Conservation (phyloP, 2,113 vertebrate species). For the Chloropsis hardwickii region DNA sequence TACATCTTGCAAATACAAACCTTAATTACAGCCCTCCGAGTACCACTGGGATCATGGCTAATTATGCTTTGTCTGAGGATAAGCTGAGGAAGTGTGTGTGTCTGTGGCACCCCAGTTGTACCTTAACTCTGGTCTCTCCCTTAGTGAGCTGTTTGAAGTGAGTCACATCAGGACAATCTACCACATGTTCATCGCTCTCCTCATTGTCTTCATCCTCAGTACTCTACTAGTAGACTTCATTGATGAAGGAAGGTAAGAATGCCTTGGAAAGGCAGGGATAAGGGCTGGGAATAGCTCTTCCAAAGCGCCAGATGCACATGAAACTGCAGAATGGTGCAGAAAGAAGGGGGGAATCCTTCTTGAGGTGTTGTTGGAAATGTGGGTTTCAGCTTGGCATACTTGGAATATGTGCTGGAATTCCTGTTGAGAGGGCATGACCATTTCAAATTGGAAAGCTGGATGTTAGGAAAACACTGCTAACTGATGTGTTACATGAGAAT, state of each 20-base stretch:
- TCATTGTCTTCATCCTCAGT: slow-evolving; percentile 94
- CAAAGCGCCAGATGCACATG: neutral
- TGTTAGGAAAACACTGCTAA: neutral
- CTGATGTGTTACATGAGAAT: neutral
- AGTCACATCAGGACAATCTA: slow-evolving; percentile 97
- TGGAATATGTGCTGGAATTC: neutral
- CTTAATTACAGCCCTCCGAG: neutral
- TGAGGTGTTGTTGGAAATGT: neutral
- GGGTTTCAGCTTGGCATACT: neutral
- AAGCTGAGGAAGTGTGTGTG: neutral
- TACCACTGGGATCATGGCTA: neutral
- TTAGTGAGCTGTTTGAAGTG: slow-evolving; percentile 95
- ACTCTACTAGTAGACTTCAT: slow-evolving; percentile 92
- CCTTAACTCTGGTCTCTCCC: neutral
- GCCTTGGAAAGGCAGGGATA: neutral
- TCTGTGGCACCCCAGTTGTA: neutral
- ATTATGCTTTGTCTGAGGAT: neutral
- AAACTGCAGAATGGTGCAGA: neutral
- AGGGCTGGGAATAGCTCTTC: neutral
- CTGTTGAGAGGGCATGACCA: neutral
- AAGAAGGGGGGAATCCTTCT: neutral
- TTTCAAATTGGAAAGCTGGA: neutral
- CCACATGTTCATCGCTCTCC: slow-evolving; percentile 97
- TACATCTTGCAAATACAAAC: neutral
- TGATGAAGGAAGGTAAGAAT: slow-evolving; percentile 91